Percentiles rank a stretch among this genome's conserved stretches.
Evolutionary conservation across 2,888 invertebrate species (phyloP).

Genomic region (Leucoptera coffeella): DNA sequence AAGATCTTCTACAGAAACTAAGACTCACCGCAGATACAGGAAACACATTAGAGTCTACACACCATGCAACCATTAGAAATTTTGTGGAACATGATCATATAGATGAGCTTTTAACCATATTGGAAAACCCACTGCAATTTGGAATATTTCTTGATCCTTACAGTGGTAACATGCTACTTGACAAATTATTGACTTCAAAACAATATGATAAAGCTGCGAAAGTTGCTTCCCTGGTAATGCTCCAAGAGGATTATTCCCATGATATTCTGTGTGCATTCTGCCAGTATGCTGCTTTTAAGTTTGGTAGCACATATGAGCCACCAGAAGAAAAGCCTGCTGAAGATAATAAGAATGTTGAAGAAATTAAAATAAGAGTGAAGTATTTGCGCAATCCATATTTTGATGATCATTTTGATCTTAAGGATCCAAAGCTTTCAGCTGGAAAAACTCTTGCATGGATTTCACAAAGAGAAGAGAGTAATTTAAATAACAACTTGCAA

Average conservation of each 20-base stretch:
- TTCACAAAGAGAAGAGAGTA: slow-evolving; percentile 37
- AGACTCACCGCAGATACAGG: slow-evolving; percentile 66
- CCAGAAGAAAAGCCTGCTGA: slow-evolving; percentile 11
- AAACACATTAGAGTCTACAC: slow-evolving; percentile 70
- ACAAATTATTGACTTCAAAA: slow-evolving; percentile 64
- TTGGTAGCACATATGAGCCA: slow-evolving; percentile 33
- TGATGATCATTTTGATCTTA: slow-evolving; percentile 88
- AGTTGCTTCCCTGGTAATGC: slow-evolving; percentile 73
- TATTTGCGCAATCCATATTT: slow-evolving; percentile 76
- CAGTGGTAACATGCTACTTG: slow-evolving; percentile 72
- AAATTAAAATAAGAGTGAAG: slow-evolving; percentile 67
- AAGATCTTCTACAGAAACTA: slow-evolving; percentile 65
- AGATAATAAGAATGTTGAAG: slow-evolving; percentile 41
- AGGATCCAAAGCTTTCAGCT: slow-evolving; percentile 60
- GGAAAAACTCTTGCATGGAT: slow-evolving; percentile 77
- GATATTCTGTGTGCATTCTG: slow-evolving; percentile 62
- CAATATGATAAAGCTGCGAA: slow-evolving; percentile 68
- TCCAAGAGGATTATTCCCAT: slow-evolving; percentile 81
- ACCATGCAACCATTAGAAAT: slow-evolving; percentile 70
- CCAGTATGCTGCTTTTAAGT: slow-evolving; percentile 70
- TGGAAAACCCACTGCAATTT: slow-evolving; percentile 78
- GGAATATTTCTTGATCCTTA: slow-evolving; percentile 87
- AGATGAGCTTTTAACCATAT: slow-evolving; percentile 62
- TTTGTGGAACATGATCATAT: slow-evolving; percentile 47
- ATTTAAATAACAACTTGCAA: slow-evolving; percentile 49